Evolutionary conservation across 2,113 vertebrate species (phyloP).

Genomic region (Naja naja): DNA sequence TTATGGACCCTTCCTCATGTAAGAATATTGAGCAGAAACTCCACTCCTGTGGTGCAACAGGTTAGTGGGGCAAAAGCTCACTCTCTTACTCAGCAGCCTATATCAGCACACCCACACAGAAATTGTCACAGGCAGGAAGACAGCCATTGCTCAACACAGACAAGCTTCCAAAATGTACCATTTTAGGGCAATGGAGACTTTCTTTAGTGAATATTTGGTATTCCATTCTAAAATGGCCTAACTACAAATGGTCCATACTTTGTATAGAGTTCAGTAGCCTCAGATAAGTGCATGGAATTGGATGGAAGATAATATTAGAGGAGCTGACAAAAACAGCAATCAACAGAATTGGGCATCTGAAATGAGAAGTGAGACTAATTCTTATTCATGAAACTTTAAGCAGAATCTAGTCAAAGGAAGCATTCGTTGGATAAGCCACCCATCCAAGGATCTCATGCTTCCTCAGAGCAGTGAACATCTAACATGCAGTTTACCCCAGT

Average conservation of each 20-base stretch:
- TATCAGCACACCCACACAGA: neutral
- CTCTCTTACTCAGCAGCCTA: neutral
- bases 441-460: neutral
- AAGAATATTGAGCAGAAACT: neutral
- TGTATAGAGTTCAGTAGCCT: neutral
- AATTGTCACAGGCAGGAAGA: neutral
- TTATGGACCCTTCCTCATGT: neutral
- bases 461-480: neutral
- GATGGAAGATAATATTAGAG: neutral
- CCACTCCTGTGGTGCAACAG: neutral
- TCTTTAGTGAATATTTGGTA: neutral
- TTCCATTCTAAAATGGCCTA: neutral
- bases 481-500: neutral
- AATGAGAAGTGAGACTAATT: neutral
- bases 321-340: neutral
- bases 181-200: neutral
- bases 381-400: neutral
- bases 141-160: neutral
- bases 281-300: neutral
- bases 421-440: neutral
- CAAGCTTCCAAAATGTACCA: neutral
- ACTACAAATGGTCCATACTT: neutral
- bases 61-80: neutral
- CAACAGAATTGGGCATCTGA: neutral
- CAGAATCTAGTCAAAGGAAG: neutral